phyloP scores from a whole-genome alignment of 2,113 vertebrate genomes.

The Sander lucioperca region DNA sequence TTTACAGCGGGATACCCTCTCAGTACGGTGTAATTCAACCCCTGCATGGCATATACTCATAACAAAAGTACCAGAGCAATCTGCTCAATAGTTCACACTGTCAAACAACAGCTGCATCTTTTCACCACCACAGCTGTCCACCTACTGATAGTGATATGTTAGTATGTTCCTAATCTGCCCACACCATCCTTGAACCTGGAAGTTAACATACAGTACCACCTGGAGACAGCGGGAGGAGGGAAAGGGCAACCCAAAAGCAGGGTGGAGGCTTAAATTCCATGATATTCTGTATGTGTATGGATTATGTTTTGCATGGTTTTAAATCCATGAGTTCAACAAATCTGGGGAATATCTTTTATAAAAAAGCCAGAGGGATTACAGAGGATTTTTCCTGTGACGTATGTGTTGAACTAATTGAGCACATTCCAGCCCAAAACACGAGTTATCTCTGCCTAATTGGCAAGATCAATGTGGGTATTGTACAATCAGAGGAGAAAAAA shows the following conservation, averaged over 20 bases:
- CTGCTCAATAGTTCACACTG: not conserved
- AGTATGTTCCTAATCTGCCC: conserved; percentile 26
- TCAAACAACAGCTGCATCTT: conserved; percentile 42
- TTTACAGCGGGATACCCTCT: not conserved
- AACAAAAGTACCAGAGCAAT: not conserved
- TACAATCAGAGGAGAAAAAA: not conserved
- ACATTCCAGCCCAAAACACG: not conserved
- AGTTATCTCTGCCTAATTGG: conserved; percentile 14
- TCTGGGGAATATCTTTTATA: conserved; percentile 19
- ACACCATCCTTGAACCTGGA: conserved; percentile 25
- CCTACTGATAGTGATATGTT: conserved; percentile 25
- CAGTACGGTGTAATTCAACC: not conserved
- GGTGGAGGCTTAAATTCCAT: conserved; percentile 2
- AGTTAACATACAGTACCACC: conserved; percentile 58
- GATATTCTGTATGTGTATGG: conserved; percentile 12
- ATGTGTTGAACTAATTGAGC: not conserved
- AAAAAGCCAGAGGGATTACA: not conserved
- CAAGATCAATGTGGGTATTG: not conserved
- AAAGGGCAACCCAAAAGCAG: not conserved
- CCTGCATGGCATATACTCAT: not conserved
- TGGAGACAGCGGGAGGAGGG: conserved; percentile 41
- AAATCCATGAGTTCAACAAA: not conserved
- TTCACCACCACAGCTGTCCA: conserved; percentile 38
- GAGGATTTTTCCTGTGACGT: conserved; percentile 23
- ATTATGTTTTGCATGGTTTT: conserved; percentile 6